Base-by-base conservation (phyloP, 1,140 invertebrate genomes). In the Drosophila funebris region DNA sequence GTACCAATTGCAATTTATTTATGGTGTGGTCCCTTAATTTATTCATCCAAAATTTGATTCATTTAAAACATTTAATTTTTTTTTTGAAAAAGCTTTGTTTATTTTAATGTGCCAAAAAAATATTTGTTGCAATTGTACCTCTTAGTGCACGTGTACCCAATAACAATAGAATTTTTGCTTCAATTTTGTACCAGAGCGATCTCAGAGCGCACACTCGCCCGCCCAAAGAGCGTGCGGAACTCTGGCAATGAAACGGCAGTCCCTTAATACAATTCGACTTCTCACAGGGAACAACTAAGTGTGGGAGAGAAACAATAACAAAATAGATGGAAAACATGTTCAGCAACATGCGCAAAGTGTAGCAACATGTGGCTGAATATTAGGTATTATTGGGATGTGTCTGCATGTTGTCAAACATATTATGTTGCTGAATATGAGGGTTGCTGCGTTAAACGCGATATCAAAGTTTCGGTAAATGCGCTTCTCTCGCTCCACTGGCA, bases 301-400 rank as follows among this genome's bases (percentile, higher is more conserved):
- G 22, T 16, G n/a, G 3, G 31, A 61, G 50, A 66, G 68, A 50
- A 56, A 71, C 16, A 71, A 57, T 64, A 71, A 71, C 31, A 63
- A 48, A 44, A 29, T 22, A 33, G 14, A 13, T 44, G 13, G 9
- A 4, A 41, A 44, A 50, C 22, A 63, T 52, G 29, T 8, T 48
- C 11, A 29, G 7, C 46, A 62, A 50, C 58, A 67, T 67, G 66
- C 46, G 66, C 66, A 22, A 69, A 36, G 56, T 43, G 9, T 13
- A 36, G 52, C 39, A 58, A 61, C 57, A 69, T 70, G 67, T 63
- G 11, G 22, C 14, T 8, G 13, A 67, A 58, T 24, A 58, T 48
- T 22, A 1, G 44, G 8, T 18, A 6, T 54, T 8, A 33, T 4
- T 22, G 13, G 44, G 33, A n/a, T 27, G 13, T 18, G 44, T 22